These are phyloP conservation scores for Drosophila rhopaloa DNA, from an alignment of 1,140 invertebrate species.

Conservation along the genomic window DNA sequence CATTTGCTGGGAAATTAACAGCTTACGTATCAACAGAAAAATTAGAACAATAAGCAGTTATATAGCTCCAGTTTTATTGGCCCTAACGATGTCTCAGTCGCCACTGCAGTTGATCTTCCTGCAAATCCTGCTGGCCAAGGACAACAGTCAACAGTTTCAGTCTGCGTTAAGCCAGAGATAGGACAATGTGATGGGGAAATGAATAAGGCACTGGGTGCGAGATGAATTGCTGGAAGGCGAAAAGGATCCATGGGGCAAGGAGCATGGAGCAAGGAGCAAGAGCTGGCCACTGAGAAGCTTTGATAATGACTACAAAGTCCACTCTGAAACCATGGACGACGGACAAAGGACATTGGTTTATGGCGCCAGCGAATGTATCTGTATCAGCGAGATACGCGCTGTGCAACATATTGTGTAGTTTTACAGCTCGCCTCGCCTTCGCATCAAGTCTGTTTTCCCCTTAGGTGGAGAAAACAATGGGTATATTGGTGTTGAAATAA, in stretches of 20 bases:
- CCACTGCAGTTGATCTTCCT: conserved; percentile 28
- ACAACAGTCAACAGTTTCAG: conserved; percentile 7
- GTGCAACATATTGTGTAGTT: conserved; percentile 49
- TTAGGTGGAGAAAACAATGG: background rate
- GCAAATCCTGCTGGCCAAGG: conserved; percentile 23
- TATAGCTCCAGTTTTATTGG: conserved; percentile 1
- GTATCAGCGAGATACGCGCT: conserved; percentile 40
- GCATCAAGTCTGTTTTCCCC: background rate
- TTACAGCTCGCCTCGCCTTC: background rate
- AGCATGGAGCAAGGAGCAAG: background rate
- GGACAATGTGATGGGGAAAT: conserved; percentile 14
- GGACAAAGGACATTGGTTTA: conserved; percentile 36
- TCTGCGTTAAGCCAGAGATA: conserved; percentile 19
- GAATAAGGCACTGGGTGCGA: background rate
- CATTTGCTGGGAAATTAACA: background rate
- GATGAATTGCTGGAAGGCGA: conserved; percentile 1
- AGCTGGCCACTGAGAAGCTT: conserved; percentile 27
- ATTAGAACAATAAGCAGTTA: background rate
- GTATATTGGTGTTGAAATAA: background rate
- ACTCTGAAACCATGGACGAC: background rate
- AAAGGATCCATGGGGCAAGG: background rate
- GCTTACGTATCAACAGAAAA: conserved; percentile 1
- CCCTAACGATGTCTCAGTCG: conserved; percentile 4
- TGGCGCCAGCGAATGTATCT: conserved; percentile 36
- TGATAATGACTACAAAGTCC: conserved; percentile 70